Conservation (phyloP, 1,140 invertebrate genomes). For the Dendroctonus ponderosae region DNA sequence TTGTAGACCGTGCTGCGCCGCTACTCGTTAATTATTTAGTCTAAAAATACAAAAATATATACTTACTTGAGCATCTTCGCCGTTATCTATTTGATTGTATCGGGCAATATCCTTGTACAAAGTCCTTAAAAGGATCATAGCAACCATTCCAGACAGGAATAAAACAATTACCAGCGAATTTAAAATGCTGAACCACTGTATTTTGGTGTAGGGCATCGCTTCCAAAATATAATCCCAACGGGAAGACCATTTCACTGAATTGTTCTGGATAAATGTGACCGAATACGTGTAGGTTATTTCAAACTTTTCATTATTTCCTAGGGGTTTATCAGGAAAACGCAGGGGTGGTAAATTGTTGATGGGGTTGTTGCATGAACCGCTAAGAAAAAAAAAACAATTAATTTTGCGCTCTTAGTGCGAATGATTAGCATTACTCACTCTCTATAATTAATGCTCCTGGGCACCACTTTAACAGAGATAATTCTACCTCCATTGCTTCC, state of each 20-base stretch:
- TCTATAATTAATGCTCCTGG: constrained; percentile 46
- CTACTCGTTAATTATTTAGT: too few relatives aligned
- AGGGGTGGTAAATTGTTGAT: constrained; percentile 26
- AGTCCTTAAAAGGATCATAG: constrained; percentile 97
- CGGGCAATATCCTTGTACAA: constrained; percentile 98
- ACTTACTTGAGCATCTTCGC: constrained; percentile 84
- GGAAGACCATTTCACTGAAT: constrained; percentile 95
- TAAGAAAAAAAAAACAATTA: constrained; percentile 17
- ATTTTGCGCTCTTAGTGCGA: neutral
- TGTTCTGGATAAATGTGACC: constrained; percentile 76
- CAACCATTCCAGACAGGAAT: constrained; percentile 96
- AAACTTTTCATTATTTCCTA: constrained; percentile 54
- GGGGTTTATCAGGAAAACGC: constrained; percentile 57
- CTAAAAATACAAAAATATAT: neutral
- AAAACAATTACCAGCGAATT: constrained; percentile 88
- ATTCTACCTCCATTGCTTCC: constrained; percentile 83
- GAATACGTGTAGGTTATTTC: constrained; percentile 85
- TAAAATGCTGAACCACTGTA: constrained; percentile 97
- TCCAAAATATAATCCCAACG: constrained; percentile 99
- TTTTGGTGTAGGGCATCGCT: constrained; percentile 97
- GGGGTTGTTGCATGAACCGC: constrained; percentile 14
- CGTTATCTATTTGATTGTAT: constrained; percentile 95
- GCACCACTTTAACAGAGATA: constrained; percentile 70
- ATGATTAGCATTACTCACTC: constrained; percentile 33
- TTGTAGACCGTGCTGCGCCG: too few relatives aligned